These are phyloP conservation scores for Operophtera brumata DNA, from an alignment of 2,888 invertebrate species.

Conservation along the genomic window DNA sequence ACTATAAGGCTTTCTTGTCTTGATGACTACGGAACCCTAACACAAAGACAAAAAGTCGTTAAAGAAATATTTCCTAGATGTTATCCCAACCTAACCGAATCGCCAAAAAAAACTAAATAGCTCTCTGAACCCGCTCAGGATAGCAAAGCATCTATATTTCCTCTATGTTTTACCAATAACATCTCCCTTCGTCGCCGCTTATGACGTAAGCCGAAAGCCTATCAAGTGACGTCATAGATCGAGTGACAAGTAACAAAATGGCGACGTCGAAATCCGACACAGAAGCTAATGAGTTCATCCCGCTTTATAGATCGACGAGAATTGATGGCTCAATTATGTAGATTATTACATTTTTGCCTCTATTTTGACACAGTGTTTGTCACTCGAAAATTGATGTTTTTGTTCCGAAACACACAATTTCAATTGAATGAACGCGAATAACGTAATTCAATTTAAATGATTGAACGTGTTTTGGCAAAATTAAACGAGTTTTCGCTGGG, in stretches of 20 bases:
- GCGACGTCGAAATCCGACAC: slow-evolving; percentile 29
- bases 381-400: slow-evolving; percentile 20
- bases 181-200: not conserved
- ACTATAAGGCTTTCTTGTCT: no score
- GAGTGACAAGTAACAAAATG: slow-evolving; percentile 31
- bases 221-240: slow-evolving; percentile 24
- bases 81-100: no score
- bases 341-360: slow-evolving; percentile 30
- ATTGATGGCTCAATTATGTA: slow-evolving; percentile 31
- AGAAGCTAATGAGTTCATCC: slow-evolving; percentile 33
- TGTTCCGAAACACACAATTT: slow-evolving; percentile 8
- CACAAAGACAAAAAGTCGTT: no score
- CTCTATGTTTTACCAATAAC: not conserved
- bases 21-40: no score
- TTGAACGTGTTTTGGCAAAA: not conserved
- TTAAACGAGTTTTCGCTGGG: not conserved
- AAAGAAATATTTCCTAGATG: no score
- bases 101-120: no score
- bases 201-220: slow-evolving; percentile 7
- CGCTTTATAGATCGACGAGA: slow-evolving; percentile 29
- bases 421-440: slow-evolving; percentile 3
- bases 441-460: slow-evolving; percentile 5
- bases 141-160: not conserved
- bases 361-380: slow-evolving; percentile 15
- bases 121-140: not conserved